phyloP scores from a whole-genome alignment of 2,113 vertebrate genomes.

The Gulo gulo region DNA sequence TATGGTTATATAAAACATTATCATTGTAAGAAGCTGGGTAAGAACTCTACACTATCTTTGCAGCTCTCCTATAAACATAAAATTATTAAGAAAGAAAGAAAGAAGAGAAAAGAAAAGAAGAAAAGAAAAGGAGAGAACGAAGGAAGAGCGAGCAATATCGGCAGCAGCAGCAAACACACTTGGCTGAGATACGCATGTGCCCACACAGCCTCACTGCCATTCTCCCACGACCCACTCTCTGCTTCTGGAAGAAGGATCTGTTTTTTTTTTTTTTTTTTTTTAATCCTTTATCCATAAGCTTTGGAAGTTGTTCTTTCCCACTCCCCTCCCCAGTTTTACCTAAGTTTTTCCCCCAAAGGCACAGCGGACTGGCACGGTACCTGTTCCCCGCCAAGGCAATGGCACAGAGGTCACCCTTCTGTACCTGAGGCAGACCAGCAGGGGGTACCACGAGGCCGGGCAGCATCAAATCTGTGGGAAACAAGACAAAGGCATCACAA shows the following conservation, averaged over 20 bases:
- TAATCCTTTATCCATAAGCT: neutral
- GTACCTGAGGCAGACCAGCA: slow-evolving; percentile 90
- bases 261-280: neutral
- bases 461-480: slow-evolving; percentile 94
- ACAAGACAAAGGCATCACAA: slow-evolving; percentile 39
- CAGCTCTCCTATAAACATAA: neutral
- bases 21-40: neutral
- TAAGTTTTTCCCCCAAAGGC: neutral
- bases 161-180: neutral
- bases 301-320: neutral
- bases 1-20: neutral
- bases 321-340: neutral
- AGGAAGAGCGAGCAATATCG: no score
- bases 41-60: neutral
- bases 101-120: neutral
- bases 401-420: slow-evolving; percentile 88
- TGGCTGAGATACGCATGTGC: neutral
- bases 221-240: neutral
- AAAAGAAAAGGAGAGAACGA: no score
- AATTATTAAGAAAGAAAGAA: neutral
- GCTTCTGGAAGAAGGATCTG: neutral
- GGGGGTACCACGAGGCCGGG: slow-evolving; percentile 92
- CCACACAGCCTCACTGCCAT: neutral
- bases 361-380: slow-evolving; percentile 76
- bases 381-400: slow-evolving; percentile 91